Evolutionary conservation across 2,797 vertebrate genomes (phyloP).

Genomic region (Hirundo rustica): DNA sequence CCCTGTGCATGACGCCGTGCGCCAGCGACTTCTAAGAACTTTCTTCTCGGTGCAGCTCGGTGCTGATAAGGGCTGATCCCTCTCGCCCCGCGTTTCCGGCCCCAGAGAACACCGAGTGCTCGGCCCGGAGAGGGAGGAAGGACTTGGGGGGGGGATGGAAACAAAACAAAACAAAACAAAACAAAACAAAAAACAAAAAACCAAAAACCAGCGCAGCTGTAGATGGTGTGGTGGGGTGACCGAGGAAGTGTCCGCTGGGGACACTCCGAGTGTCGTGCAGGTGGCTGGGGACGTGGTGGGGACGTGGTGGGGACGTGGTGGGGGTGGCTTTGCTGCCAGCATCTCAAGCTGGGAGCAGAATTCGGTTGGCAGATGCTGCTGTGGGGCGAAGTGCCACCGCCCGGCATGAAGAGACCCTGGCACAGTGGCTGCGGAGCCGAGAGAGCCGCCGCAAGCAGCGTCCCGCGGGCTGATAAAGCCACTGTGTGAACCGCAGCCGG

Average conservation of each 20-base stretch:
- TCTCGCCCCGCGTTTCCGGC: conserved; percentile 15
- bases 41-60: background rate
- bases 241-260: background rate
- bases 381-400: background rate
- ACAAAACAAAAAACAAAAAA: background rate
- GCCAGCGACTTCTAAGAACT: conserved; percentile 50
- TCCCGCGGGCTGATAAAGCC: fast-evolving
- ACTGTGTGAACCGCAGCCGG: fast-evolving
- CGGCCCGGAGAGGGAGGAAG: background rate
- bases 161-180: no score
- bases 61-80: conserved; percentile 32
- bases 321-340: fast-evolving
- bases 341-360: fast-evolving
- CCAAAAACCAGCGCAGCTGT: no score
- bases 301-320: background rate
- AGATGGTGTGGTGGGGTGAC: background rate
- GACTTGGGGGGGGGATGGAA: background rate
- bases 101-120: conserved; percentile 34
- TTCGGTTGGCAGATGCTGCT: background rate
- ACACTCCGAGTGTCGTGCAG: background rate
- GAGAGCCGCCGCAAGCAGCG: fast-evolving
- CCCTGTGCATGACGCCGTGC: background rate
- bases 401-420: fast-evolving
- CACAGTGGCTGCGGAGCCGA: fast-evolving
- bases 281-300: fast-evolving